Evolutionary conservation across 2,888 invertebrate species (phyloP), one percentile per base, ranked within the genome.

Genomic region (Synanthedon myopaeformis): DNA sequence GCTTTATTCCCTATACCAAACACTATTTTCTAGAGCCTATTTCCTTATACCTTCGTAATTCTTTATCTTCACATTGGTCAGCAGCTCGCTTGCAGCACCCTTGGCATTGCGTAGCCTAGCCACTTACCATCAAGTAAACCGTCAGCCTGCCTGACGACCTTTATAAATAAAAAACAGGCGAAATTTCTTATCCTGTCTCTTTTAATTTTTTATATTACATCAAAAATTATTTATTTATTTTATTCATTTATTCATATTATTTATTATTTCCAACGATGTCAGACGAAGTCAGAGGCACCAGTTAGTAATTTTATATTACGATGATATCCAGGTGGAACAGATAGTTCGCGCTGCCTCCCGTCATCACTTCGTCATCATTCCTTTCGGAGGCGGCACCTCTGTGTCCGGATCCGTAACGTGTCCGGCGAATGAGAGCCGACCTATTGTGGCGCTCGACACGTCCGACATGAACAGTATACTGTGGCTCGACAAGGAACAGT

Each of bases 381-480:
- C 98, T 0, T 97, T 93, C 77, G 98, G 98, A 0, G 98, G 98
- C 1, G 98, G 97, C 0, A 98, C 98, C 0, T 96, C 95, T 49
- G 98, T 98, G 0, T 95, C 97, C 0, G 94, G 95, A 1, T 93
- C 96, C 0, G 89, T 96, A 10, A 91, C 93, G 52, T 98, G 98
- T 74, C 98, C 98, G 0, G 82, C 85, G 12, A 76, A 91, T 28
- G 84, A 82, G 23, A 87, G 95, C 52, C 63, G 86, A 0, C 93
- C 94, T 62, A 97, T 99, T 58, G 89, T 97, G 41, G 94, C 94
- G 0, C 74, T 99, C 58, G 99, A 99, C 76, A 98, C 97, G 50
- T 95, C 96, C 28, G 95, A 96, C 72, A 97, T 99, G 97, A 98
- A 97, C 86, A 90, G 92, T 60, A 93, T 99, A 72, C 77, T 99